Conservation (phyloP, 2,888 invertebrate species). For the Catocala nupta region DNA sequence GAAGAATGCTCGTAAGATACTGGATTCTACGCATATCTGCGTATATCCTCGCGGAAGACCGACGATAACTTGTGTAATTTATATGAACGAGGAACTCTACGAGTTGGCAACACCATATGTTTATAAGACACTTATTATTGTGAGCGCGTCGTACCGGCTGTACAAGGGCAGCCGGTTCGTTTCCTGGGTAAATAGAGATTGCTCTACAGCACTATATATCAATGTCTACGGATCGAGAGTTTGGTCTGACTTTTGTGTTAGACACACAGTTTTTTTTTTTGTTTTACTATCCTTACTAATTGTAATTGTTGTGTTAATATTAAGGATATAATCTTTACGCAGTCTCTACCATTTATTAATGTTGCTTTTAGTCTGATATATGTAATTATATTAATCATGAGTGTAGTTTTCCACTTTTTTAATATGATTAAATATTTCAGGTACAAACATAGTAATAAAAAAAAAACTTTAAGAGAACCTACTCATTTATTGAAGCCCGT, state of each 20-base stretch:
- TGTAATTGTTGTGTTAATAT: background rate
- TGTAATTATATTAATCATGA: too few relatives aligned
- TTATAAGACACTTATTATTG: slow-evolving; percentile 51
- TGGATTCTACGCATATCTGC: background rate
- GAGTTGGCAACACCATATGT: slow-evolving; percentile 46
- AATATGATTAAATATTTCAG: too few relatives aligned
- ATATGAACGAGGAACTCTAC: slow-evolving; percentile 32
- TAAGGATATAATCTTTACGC: background rate
- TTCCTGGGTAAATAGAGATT: slow-evolving; percentile 75
- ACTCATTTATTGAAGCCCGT: too few relatives aligned
- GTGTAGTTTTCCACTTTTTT: too few relatives aligned
- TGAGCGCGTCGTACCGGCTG: slow-evolving; percentile 47
- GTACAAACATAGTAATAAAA: too few relatives aligned
- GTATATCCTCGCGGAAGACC: slow-evolving; percentile 12
- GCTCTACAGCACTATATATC: slow-evolving; percentile 58
- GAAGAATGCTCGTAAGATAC: background rate
- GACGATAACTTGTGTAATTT: slow-evolving; percentile 14
- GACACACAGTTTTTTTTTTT: slow-evolving; percentile 16
- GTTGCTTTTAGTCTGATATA: too few relatives aligned
- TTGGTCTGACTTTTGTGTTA: slow-evolving; percentile 39
- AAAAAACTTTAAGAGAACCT: too few relatives aligned
- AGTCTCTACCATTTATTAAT: background rate
- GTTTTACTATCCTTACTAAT: slow-evolving; percentile 5
- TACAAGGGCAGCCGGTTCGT: slow-evolving; percentile 80
- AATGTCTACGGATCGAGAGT: slow-evolving; percentile 43